Conservation (phyloP, 2,797 vertebrate genomes). For the Furcifer pardalis region DNA sequence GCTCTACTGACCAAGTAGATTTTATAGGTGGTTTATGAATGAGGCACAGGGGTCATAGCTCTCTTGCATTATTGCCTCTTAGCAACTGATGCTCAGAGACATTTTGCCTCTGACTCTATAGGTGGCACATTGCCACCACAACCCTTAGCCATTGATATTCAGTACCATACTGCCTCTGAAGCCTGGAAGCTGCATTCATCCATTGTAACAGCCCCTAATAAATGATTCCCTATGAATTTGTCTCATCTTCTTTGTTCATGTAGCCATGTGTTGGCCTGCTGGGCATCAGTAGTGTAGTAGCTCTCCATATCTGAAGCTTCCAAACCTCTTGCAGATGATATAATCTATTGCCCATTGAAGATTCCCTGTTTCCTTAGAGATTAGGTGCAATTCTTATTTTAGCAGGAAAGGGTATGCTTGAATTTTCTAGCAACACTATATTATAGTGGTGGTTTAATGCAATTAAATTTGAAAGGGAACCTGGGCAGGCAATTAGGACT, state of each 20-base stretch:
- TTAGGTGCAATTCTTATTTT: too few relatives aligned
- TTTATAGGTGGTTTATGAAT: too few relatives aligned
- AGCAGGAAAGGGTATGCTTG: too few relatives aligned
- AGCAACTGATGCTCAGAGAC: not conserved
- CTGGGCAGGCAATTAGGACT: not conserved
- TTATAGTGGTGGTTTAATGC: not conserved
- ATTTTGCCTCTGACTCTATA: not conserved
- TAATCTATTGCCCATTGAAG: too few relatives aligned
- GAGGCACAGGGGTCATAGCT: not conserved
- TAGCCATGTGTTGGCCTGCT: not conserved
- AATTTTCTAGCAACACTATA: not conserved
- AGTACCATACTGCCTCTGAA: not conserved
- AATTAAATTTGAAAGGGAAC: not conserved
- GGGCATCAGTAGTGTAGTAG: too few relatives aligned
- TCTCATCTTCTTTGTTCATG: not conserved
- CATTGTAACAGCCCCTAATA: not conserved
- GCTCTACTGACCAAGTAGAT: too few relatives aligned
- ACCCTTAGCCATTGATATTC: too few relatives aligned
- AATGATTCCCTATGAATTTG: not conserved
- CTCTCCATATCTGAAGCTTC: too few relatives aligned
- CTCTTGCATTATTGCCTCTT: not conserved
- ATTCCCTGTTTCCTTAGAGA: too few relatives aligned
- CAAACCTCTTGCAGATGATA: too few relatives aligned
- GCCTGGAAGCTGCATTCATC: not conserved
- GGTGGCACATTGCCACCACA: too few relatives aligned